Conservation (phyloP, 1,140 invertebrate species). For the Phthorimaea operculella region DNA sequence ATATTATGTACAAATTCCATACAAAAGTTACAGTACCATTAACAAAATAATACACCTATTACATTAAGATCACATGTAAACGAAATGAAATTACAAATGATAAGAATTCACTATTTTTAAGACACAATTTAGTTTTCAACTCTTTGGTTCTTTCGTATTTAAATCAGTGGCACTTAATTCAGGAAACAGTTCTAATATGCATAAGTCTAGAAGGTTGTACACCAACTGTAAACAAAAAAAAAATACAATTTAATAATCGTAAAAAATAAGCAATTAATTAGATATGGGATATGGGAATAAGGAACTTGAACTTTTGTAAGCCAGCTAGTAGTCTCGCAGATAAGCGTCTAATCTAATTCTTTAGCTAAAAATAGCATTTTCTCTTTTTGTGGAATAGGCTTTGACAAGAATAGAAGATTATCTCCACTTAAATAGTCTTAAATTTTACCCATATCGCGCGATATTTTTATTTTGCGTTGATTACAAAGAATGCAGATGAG, state of each 20-base stretch:
- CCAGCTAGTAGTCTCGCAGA: no score
- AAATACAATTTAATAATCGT: neutral
- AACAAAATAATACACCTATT: neutral
- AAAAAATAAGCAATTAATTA: constrained; percentile 1
- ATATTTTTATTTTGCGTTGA: no score
- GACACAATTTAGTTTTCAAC: constrained; percentile 28
- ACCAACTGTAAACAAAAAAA: constrained; percentile 51
- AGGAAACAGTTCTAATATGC: constrained; percentile 58
- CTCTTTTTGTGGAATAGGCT: no score
- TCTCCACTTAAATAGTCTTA: no score
- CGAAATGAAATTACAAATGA: constrained; percentile 29
- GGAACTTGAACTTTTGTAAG: no score
- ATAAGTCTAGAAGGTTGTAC: constrained; percentile 59
- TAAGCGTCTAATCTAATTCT: no score
- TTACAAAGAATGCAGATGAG: no score
- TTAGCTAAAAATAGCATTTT: no score
- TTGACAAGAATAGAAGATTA: no score
- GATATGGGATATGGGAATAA: neutral
- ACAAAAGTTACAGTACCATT: constrained; percentile 19
- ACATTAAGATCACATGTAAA: neutral
- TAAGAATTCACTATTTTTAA: constrained; percentile 17
- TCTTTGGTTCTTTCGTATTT: constrained; percentile 25
- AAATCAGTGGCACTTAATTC: constrained; percentile 36
- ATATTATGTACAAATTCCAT: constrained; percentile 45
- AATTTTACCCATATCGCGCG: no score